Evolutionary conservation across 2,113 vertebrate genomes (phyloP), one percentile per base, ranked within the genome.

Genomic region (Dicaeum eximium): DNA sequence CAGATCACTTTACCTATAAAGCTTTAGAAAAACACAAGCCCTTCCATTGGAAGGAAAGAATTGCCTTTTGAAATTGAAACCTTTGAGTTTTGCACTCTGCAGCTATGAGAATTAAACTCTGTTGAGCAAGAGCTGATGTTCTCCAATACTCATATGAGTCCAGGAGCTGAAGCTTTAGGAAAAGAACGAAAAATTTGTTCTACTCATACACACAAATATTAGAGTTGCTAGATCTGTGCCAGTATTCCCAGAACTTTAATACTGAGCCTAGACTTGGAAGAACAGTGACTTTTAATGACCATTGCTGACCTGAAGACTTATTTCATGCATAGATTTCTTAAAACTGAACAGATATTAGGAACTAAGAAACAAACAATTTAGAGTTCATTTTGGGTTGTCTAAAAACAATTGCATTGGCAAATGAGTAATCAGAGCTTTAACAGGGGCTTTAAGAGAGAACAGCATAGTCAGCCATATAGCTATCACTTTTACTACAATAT

Each of bases 351-450:
- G 31, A 33, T 56, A 77, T 38, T 71, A 83, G 40, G 21, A 91
- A 48, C 31, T n/a, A 83, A 83, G 40, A 18, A 91, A 48, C 31
- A 31, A 83, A n/a, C 40, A 80, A 67, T 72, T 92, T 37, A 70
- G 57, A 62, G 38, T 75, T 95, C 23, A 45, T 81, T 80, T 82
- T 13, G 10, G 33, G 25, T 54, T 72, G 82, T 75, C 86, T 88
- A 74, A 93, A 65, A 92, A 44, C 1, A 1, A 61, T 35, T 66
- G 35, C 18, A 40, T 42, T 96, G 88, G 79, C 79, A 80, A 96
- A 91, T 87, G 85, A 97, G 82, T 95, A 94, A 92, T 87, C 35
- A 40, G 5, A 23, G 33, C 51, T 95, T 83, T 57, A 75, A 87
- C 53, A 89, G 51, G 27, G 73, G 38, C 67, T 93, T 91, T 72